Evolutionary conservation across 2,888 invertebrate genomes (phyloP), one percentile per base, ranked within the genome.

Genomic region (Myopa testacea): DNA sequence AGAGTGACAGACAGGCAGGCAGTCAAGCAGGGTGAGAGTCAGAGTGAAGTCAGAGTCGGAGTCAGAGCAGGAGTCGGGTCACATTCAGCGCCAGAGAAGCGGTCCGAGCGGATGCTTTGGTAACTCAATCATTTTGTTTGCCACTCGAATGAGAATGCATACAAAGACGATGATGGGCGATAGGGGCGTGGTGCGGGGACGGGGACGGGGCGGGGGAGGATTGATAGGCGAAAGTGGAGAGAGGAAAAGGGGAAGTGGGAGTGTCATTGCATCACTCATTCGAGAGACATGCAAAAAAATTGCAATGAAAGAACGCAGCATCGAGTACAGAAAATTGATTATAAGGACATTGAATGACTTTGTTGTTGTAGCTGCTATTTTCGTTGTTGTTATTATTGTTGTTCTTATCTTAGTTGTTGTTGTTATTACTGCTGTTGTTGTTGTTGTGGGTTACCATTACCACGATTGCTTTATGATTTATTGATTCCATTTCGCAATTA

Each of bases 401-500:
- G 26, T 26, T 26, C 26, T 2, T 26, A 26, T 55, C n/a, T 6
- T 55, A 3, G 55, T 55, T 55, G 55, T 55, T 55, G 10, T 55
- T 55, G 14, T 55, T 55, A 12, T 55, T 70, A 50, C 14, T 34
- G 26, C 26, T 70, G 52, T 70, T 55, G 45, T 55, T 40, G 26
- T 34, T 70, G 52, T 70, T 55, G 45, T 55, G n/a, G 40, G 38
- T 67, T 40, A 37, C n/a, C 67, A 67, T 37, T 38, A 55, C 8
- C 55, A 14, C 4, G 55, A 65, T 65, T 65, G 63, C 34, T 37
- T 65, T 67, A 67, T 67, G 67, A 67, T 67, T 67, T 67, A 67
- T 67, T 40, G 38, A 40, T 67, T n/a, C 40, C 14, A 16, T 37
- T 37, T 40, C 16, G 45, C 45, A 14, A 67, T 67, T 67, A 67